phyloP scores from a whole-genome alignment of 1,140 invertebrate genomes.

The Hetaerina americana region DNA sequence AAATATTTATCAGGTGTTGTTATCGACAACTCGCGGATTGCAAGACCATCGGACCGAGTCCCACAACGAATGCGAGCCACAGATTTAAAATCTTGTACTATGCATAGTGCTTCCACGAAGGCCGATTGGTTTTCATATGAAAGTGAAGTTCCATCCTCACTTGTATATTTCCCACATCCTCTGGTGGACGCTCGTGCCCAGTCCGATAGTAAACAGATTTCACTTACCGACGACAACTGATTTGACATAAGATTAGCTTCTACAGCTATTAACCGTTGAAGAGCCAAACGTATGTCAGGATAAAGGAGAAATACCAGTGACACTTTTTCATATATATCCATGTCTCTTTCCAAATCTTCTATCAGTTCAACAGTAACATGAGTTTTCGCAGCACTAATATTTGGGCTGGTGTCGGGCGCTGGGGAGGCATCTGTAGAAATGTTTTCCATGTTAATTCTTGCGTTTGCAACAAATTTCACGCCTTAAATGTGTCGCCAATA shows the following conservation, averaged over 20 bases:
- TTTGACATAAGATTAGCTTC: background rate
- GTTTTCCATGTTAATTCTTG: too few relatives aligned
- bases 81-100: slow-evolving; percentile 3
- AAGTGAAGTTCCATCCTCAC: background rate
- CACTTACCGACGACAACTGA: background rate
- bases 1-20: background rate
- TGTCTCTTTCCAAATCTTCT: background rate
- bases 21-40: background rate
- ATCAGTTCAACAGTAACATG: background rate
- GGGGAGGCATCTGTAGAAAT: too few relatives aligned
- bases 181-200: background rate
- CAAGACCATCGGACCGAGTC: background rate
- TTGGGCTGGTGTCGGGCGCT: too few relatives aligned
- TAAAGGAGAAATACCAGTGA: background rate
- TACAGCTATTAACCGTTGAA: background rate
- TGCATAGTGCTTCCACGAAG: slow-evolving; percentile 8
- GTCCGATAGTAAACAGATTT: background rate
- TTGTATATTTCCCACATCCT: background rate
- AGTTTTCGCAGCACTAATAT: too few relatives aligned
- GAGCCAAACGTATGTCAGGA: background rate
- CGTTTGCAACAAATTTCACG: too few relatives aligned
- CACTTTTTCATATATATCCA: background rate
- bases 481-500: too few relatives aligned
- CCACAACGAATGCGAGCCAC: background rate
- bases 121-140: background rate